A percentile compares a stretch with the other conserved stretches of the same genome.
Conservation (phyloP, 2,888 invertebrate genomes). For the Athalia cordata region DNA sequence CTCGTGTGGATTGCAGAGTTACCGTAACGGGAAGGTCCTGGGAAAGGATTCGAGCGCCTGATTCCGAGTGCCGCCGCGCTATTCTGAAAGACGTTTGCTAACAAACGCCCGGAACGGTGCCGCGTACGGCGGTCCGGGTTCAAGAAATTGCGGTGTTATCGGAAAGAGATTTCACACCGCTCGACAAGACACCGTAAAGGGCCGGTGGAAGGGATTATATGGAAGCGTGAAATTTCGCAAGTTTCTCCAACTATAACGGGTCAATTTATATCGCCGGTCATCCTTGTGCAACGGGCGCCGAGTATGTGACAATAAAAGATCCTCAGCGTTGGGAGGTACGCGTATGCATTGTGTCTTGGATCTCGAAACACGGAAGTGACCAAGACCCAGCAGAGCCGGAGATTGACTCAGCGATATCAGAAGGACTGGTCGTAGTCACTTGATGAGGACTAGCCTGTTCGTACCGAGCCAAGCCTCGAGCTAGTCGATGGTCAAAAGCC, state of each 20-base stretch:
- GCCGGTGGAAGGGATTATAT: not conserved
- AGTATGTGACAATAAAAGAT: conserved; percentile 27
- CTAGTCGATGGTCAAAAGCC: conserved; percentile 35
- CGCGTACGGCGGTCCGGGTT: not conserved
- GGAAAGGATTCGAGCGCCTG: conserved; percentile 24
- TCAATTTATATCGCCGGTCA: not conserved
- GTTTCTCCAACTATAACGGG: not conserved
- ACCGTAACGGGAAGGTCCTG: conserved; percentile 37
- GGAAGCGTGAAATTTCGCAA: not conserved
- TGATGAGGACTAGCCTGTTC: conserved; percentile 32
- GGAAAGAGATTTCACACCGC: not conserved
- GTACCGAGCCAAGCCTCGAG: conserved; percentile 22
- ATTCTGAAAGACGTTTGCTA: no score
- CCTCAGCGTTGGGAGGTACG: not conserved
- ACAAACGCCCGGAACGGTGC: conserved; percentile 7
- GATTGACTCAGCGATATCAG: conserved; percentile 38
- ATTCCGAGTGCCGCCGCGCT: not conserved
- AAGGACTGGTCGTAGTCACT: conserved; percentile 24
- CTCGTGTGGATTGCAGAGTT: not conserved
- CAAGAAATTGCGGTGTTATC: conserved; percentile 16
- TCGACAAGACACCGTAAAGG: not conserved
- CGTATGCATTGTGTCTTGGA: conserved; percentile 30
- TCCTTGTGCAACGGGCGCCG: conserved; percentile 18
- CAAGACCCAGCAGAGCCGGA: conserved; percentile 30
- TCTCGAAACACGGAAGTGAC: conserved; percentile 42